Conservation (phyloP, 2,888 invertebrate genomes). For the Eulithis testata region DNA sequence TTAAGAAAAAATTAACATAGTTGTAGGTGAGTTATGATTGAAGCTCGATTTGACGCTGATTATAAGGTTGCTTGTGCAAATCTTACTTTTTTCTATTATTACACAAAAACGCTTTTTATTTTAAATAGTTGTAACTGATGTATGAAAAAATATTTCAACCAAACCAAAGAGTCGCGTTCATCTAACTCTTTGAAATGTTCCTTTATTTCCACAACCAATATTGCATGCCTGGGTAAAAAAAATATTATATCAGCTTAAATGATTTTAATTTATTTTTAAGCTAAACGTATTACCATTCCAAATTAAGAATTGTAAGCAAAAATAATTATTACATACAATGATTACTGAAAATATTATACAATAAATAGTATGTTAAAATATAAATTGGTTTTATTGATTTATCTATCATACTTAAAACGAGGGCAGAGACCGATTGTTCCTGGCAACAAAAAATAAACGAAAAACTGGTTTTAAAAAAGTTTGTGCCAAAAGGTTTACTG, state of each 20-base stretch:
- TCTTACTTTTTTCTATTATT: conserved; percentile 45
- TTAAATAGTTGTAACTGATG: conserved; percentile 51
- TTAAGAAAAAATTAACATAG: conserved; percentile 74
- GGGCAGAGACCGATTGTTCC: too few relatives aligned
- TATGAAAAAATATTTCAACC: conserved; percentile 59
- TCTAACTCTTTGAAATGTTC: conserved; percentile 77
- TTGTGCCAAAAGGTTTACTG: too few relatives aligned
- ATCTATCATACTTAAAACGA: background rate
- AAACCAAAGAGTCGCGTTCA: conserved; percentile 80
- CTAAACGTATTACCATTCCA: conserved; percentile 82
- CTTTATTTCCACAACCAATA: conserved; percentile 52
- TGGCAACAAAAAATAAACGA: too few relatives aligned
- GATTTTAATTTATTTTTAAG: conserved; percentile 81
- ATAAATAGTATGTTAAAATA: conserved; percentile 73
- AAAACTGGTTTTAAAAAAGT: too few relatives aligned
- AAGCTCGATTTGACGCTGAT: conserved; percentile 33
- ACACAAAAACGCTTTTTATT: conserved; percentile 49
- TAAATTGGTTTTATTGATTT: conserved; percentile 34
- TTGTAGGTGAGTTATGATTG: conserved; percentile 55
- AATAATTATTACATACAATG: conserved; percentile 74
- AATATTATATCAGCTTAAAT: conserved; percentile 61
- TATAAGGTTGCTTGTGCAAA: conserved; percentile 55
- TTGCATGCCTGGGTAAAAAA: conserved; percentile 64
- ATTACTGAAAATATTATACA: conserved; percentile 77
- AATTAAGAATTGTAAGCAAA: conserved; percentile 80